A percentile compares a stretch with the other conserved stretches of the same genome.
phyloP scores from a whole-genome alignment of 92 coral and sea anemone species.

The Muricea muricata region DNA sequence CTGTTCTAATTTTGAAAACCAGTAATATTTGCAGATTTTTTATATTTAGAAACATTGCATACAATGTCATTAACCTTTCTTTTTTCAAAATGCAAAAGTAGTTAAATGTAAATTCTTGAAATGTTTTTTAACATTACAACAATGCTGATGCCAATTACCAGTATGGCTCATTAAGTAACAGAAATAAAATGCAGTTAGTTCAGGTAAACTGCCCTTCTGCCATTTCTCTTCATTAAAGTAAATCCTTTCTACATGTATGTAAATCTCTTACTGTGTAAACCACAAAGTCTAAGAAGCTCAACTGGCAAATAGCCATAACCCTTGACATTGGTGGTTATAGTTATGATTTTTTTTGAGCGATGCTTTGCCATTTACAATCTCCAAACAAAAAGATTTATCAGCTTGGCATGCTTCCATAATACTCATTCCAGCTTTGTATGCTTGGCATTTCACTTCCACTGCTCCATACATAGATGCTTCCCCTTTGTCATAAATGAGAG shows the following conservation, averaged over 20 bases:
- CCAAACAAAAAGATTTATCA: conserved; percentile 41
- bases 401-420: background rate
- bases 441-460: conserved; percentile 50
- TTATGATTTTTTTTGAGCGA: conserved; percentile 43
- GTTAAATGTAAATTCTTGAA: too few species aligned
- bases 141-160: too few species aligned
- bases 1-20: too few species aligned
- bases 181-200: too few species aligned
- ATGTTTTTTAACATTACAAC: too few species aligned
- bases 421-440: conserved; percentile 36
- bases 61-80: too few species aligned
- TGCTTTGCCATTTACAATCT: conserved; percentile 47
- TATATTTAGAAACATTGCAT: too few species aligned
- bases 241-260: background rate
- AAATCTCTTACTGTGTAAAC: background rate
- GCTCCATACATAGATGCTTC: conserved; percentile 54
- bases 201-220: too few species aligned
- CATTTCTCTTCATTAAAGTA: background rate
- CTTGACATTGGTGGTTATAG: conserved; percentile 13
- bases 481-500: conserved; percentile 31
- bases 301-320: conserved; percentile 44
- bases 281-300: too few species aligned
- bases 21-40: too few species aligned
- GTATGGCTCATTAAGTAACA: too few species aligned
- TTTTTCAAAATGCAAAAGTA: too few species aligned